Conservation (phyloP, 2,113 vertebrate species). For the Scolopax mira region DNA sequence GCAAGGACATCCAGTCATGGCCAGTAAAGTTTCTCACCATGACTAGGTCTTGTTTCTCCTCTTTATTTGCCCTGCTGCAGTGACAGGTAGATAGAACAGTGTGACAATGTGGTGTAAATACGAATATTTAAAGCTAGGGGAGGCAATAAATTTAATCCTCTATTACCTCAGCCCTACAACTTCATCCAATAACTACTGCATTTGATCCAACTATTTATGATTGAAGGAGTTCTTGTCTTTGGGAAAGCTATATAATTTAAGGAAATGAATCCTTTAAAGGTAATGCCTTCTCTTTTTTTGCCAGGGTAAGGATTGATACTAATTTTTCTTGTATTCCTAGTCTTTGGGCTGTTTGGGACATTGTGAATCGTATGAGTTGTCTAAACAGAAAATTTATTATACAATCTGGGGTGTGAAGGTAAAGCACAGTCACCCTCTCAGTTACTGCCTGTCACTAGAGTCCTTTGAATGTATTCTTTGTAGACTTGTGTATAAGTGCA, state of each 20-base stretch:
- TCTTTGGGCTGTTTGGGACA: background rate
- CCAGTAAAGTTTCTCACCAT: background rate
- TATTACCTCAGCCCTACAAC: slow-evolving; percentile 8
- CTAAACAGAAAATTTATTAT: slow-evolving; percentile 33
- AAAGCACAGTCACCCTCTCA: background rate
- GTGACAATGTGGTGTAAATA: background rate
- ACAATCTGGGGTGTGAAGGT: background rate
- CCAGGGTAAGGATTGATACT: background rate
- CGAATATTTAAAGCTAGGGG: background rate
- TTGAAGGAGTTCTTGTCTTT: background rate
- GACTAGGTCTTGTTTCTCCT: background rate
- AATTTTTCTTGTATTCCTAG: background rate
- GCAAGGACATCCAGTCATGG: background rate
- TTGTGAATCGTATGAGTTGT: background rate
- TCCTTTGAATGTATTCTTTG: background rate
- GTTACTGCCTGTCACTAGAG: background rate
- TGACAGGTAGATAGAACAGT: background rate
- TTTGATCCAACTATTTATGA: slow-evolving; percentile 2
- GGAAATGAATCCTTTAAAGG: slow-evolving; percentile 2
- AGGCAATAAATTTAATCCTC: background rate
- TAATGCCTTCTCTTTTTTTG: background rate
- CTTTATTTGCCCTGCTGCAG: background rate
- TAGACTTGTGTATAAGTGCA: background rate
- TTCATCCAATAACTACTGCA: slow-evolving; percentile 14
- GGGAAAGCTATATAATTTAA: slow-evolving; percentile 38